Base-by-base conservation (phyloP, 1,140 invertebrate species). In the Wiebesia pumilae region DNA sequence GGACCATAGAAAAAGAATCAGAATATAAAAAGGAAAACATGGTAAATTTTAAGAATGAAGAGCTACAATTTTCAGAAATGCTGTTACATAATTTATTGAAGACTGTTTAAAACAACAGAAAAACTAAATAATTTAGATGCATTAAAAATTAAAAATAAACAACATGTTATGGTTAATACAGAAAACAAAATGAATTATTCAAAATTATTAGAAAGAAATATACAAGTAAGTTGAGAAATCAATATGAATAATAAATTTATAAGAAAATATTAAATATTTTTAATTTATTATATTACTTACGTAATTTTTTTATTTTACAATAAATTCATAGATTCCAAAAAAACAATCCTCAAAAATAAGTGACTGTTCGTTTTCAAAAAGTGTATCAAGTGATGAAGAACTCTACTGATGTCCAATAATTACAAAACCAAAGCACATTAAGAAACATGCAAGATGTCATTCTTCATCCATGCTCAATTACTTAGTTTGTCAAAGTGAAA, bases 341-440 rank as follows among this genome's bases (percentile, higher is more conserved):
- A 80, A 35, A 51, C 35, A 81, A 30, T 85, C 65, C 27, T 85
- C 78, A 33, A 80, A 85, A 58, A 27, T 85, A 6, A 85, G 84
- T 62, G 33, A 58, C 54, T 81, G 78, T 73, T 73, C 58, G 27
- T 62, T 24, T 27, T 4, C 6, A 14, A 27, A 3, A 10, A 62
- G 58, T 27, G 3, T 27, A 62, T 62, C 24, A 62, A 62, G 58
- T 27, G 27, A 27, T 27, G 24, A 62, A 27, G 58, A 62, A 62
- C 3, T 27, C 27, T 62, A 27, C 3, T 27, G 4, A 62, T 3
- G 24, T 62, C 21, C 3, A 54, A 16, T 54, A 54, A 54, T 54
- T 16, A 14, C 19, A 54, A 54, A 54, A 54, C 16, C 51, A 54
- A 54, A 54, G 14, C 14, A 54, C 19, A 3, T 54, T 54, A 6